Percentiles rank a stretch among this genome's conserved stretches.
Conservation (phyloP, 1,140 invertebrate genomes). For the Eueides isabella region DNA sequence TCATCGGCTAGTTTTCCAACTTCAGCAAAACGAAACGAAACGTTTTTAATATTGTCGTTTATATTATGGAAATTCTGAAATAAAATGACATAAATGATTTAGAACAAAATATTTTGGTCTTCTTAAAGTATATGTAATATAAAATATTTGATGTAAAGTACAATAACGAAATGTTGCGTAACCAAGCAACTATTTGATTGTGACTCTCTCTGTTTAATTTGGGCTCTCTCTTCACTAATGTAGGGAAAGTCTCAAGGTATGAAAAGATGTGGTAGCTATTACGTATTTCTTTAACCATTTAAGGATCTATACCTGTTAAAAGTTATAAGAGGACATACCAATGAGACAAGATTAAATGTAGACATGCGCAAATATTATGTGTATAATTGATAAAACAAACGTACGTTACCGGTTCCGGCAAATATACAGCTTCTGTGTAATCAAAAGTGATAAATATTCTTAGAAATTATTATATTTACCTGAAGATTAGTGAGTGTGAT, state of each 20-base stretch:
- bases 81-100: not conserved
- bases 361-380: not conserved
- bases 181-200: too few relatives aligned
- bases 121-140: too few relatives aligned
- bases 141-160: too few relatives aligned
- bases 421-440: constrained; percentile 11
- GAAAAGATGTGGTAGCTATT: not conserved
- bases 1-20: not conserved
- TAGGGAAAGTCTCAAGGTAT: too few relatives aligned
- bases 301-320: too few relatives aligned
- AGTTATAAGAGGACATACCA: not conserved
- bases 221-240: too few relatives aligned
- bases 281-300: not conserved
- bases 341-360: not conserved
- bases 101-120: too few relatives aligned
- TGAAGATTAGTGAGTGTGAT: constrained; percentile 17
- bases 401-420: constrained; percentile 12
- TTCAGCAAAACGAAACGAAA: not conserved
- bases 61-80: not conserved
- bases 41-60: not conserved
- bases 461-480: constrained; percentile 24
- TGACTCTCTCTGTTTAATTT: too few relatives aligned
- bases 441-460: constrained; percentile 18
- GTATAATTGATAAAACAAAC: constrained; percentile 16
- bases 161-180: too few relatives aligned